Evolutionary conservation across 2,113 vertebrate genomes (phyloP), one percentile per base, ranked within the genome.

Genomic region (Mustela nigripes): DNA sequence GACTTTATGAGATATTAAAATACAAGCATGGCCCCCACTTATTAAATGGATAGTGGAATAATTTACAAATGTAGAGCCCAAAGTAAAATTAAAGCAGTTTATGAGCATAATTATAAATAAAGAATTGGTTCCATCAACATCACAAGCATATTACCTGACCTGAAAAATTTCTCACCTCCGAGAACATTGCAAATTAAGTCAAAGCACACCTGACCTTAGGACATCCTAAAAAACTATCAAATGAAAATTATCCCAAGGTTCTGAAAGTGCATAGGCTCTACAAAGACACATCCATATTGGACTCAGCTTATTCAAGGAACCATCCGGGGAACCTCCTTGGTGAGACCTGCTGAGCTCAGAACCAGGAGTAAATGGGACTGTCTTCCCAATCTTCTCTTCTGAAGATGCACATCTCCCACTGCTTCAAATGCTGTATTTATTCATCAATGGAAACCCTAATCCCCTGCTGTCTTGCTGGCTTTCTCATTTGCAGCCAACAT

Each of bases 1-100:
- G 82, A 90, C 74, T 90, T 96, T 73, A 69, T 67, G 60, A 96
- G n/a, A 92, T 93, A 91, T 87, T 94, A 87, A 96, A 97, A 97
- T 81, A 92, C 28, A 88, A 89, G 11, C 93, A 48, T 65, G 58
- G n/a, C 24, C 42, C 26, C 31, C 39, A 87, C 31, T 69, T 50
- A 76, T 60, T 97, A 97, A 98, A 48, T 81, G 58, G 33, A 60
- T 48, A 89, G 89, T 86, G 36, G 58, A 95, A 97, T 90, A 89
- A 90, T 84, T 94, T 96, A 81, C 60, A 98, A 96, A 39, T n/a
- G 14, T 63, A 73, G 60, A 97, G 15, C 56, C 89, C 89, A 50
- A 95, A 96, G 79, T 97, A 89, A 97, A 95, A 88, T 83, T 89
- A 91, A 97, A 74, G 16, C 53, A 93, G 4, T 84, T 93, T 97